A percentile compares a stretch with the other conserved stretches of the same genome.
Evolutionary conservation across 2,113 vertebrate species (phyloP).

Genomic region (Nymphicus hollandicus): DNA sequence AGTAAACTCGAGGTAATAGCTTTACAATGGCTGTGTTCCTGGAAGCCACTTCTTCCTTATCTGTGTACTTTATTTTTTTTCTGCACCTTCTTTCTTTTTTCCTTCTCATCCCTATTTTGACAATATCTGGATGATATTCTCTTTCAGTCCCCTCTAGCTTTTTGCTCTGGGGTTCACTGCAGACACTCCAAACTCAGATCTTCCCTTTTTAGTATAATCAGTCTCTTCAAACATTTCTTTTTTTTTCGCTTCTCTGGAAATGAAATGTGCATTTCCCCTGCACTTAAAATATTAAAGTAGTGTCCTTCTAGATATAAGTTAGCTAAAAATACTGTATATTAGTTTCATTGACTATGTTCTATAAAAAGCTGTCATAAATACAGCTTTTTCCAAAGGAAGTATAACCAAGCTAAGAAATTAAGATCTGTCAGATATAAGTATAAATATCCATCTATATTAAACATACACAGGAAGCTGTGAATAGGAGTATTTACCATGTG

Average conservation of each 20-base stretch:
- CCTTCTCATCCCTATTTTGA: neutral
- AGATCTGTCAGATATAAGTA: neutral
- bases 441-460: slow-evolving; percentile 23
- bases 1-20: neutral
- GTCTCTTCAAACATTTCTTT: neutral
- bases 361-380: slow-evolving; percentile 30
- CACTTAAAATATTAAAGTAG: slow-evolving; percentile 49
- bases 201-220: neutral
- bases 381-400: slow-evolving; percentile 42
- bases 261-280: neutral
- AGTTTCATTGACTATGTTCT: slow-evolving; percentile 15
- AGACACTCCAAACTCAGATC: neutral
- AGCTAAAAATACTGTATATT: neutral
- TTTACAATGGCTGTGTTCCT: neutral
- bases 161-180: neutral
- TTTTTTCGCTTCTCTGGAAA: neutral
- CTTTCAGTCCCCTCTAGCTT: neutral
- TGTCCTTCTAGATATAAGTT: neutral
- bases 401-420: slow-evolving; percentile 6
- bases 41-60: neutral
- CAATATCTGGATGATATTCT: neutral
- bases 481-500: neutral
- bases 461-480: neutral
- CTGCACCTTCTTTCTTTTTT: neutral
- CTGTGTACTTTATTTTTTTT: neutral